Conservation (phyloP, 2,113 vertebrate genomes). For the Monarcha castaneiventris region DNA sequence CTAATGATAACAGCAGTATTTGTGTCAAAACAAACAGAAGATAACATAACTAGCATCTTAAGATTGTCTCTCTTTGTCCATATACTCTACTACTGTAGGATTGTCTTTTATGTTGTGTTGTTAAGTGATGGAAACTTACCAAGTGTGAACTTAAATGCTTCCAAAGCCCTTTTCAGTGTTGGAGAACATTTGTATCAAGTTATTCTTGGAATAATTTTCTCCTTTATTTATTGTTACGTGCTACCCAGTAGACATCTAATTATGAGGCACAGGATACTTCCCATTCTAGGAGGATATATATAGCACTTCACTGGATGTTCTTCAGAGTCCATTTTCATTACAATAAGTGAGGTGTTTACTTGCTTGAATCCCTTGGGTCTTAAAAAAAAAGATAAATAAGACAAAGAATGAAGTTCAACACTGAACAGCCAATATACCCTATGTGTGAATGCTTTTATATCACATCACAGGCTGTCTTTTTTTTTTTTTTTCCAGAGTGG, state of each 20-base stretch:
- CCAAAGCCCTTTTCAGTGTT: background rate
- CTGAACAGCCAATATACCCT: background rate
- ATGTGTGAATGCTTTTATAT: background rate
- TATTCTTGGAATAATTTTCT: conserved; percentile 31
- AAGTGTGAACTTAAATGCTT: conserved; percentile 13
- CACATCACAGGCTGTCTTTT: background rate
- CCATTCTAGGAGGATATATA: background rate
- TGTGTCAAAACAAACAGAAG: background rate
- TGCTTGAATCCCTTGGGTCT: background rate
- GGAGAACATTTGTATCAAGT: conserved; percentile 10
- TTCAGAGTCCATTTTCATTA: conserved; percentile 24
- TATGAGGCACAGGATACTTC: background rate
- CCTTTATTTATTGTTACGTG: conserved; percentile 30
- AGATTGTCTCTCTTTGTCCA: background rate
- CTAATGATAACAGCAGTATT: background rate
- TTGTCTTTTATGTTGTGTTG: background rate
- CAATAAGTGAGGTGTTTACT: conserved; percentile 7
- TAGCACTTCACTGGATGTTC: background rate
- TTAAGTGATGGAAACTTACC: conserved; percentile 3
- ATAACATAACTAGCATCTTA: background rate
- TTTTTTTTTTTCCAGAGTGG: conserved; percentile 55
- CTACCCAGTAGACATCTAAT: conserved; percentile 7
- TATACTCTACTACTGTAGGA: background rate
- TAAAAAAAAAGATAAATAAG: background rate
- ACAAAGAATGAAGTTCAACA: background rate